Conservation (phyloP, 2,888 invertebrate species). For the Lycocerus yunnanus region DNA sequence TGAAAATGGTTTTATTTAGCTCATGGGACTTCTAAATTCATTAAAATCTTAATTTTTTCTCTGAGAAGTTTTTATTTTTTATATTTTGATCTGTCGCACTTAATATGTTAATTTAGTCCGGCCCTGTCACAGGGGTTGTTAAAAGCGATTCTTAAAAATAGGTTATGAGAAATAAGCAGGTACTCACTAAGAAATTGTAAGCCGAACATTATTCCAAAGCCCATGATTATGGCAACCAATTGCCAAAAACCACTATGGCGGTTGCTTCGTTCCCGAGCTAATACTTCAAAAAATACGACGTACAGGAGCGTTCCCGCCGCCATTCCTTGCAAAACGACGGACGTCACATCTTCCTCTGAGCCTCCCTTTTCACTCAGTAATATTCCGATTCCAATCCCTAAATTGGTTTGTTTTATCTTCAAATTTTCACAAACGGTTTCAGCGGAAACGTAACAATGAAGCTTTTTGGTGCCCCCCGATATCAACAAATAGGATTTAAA, state of each 20-base stretch:
- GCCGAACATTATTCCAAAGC: conserved; percentile 63
- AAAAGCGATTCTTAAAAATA: too few species aligned
- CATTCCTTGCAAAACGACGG: conserved; percentile 69
- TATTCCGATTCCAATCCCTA: conserved; percentile 68
- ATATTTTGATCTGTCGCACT: too few species aligned
- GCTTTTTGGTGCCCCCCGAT: not conserved
- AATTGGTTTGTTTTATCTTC: not conserved
- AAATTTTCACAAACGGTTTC: not conserved
- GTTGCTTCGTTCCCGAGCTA: conserved; percentile 69
- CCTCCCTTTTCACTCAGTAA: conserved; percentile 55
- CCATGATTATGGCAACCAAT: conserved; percentile 61
- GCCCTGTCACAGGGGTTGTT: too few species aligned
- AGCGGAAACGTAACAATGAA: not conserved
- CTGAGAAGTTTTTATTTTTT: too few species aligned
- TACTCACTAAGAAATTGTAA: conserved; percentile 56
- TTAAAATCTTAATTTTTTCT: too few species aligned
- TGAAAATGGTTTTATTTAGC: too few species aligned
- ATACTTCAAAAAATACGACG: conserved; percentile 82
- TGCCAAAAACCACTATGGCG: conserved; percentile 63
- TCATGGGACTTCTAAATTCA: too few species aligned
- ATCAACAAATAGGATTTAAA: too few species aligned
- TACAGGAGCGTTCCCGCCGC: conserved; percentile 80
- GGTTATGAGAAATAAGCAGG: too few species aligned
- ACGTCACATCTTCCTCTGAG: conserved; percentile 53
- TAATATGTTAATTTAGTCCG: too few species aligned